Conservation (phyloP, 2,113 vertebrate genomes). For the Rhodinocichla rosea region DNA sequence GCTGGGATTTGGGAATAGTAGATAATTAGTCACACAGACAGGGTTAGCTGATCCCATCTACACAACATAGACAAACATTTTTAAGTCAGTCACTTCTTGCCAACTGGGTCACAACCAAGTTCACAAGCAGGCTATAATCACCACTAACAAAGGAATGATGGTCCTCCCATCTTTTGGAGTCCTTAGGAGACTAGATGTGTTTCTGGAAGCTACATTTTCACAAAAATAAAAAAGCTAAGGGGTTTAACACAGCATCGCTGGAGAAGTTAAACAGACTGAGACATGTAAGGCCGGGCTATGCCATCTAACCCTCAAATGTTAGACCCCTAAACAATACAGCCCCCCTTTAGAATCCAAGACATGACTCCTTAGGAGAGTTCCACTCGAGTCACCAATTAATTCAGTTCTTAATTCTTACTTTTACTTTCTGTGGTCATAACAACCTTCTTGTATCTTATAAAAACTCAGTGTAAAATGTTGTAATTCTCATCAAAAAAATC, state of each 20-base stretch:
- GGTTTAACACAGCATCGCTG: background rate
- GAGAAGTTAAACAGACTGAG: background rate
- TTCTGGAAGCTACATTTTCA: background rate
- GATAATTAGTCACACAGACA: slow-evolving; percentile 42
- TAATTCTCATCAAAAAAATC: background rate
- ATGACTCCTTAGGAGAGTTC: background rate
- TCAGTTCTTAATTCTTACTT: background rate
- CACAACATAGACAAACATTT: background rate
- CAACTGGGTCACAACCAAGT: background rate
- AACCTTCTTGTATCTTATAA: background rate
- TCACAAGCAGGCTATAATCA: background rate
- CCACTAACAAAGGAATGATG: background rate
- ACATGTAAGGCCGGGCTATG: accelerated
- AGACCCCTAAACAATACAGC: background rate
- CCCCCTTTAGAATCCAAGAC: background rate
- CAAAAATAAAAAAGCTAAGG: background rate
- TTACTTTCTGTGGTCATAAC: background rate
- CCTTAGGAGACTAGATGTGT: background rate
- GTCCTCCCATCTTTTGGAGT: background rate
- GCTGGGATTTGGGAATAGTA: slow-evolving; percentile 2
- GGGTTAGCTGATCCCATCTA: slow-evolving; percentile 15
- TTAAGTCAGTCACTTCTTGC: background rate
- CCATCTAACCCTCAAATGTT: background rate
- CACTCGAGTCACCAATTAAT: background rate
- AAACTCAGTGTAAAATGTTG: background rate